phyloP scores from a whole-genome alignment of 2,797 vertebrate genomes.

The Cetoscarus ocellatus region DNA sequence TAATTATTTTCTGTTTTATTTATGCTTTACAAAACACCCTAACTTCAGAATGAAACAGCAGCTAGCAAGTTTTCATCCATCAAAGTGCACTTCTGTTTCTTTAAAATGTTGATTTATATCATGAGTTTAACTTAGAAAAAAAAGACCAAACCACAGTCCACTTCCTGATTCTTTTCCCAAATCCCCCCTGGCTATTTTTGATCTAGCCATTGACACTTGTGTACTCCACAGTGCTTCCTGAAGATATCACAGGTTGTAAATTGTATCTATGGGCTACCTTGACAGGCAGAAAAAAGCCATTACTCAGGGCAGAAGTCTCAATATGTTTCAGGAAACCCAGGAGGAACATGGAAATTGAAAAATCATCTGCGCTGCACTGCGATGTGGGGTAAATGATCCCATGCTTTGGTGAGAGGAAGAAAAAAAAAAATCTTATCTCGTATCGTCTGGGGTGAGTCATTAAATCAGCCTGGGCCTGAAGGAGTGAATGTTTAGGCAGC shows the following conservation, averaged over 20 bases:
- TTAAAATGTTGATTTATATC: too few relatives aligned
- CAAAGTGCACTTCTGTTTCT: too few relatives aligned
- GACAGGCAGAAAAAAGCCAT: constrained; percentile 59
- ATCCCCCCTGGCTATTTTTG: constrained; percentile 35
- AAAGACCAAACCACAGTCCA: neutral
- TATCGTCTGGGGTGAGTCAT: constrained; percentile 48
- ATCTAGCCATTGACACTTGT: constrained; percentile 51
- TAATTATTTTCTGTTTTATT: too few relatives aligned
- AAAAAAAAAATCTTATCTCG: constrained; percentile 31
- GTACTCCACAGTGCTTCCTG: constrained; percentile 46
- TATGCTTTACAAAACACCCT: too few relatives aligned
- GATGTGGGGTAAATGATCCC: constrained; percentile 70
- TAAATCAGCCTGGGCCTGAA: constrained; percentile 36
- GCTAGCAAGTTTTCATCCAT: too few relatives aligned
- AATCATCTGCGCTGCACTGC: constrained; percentile 49
- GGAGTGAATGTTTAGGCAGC: constrained; percentile 50
- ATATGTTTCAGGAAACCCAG: constrained; percentile 67
- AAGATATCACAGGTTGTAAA: constrained; percentile 59
- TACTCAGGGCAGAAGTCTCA: constrained; percentile 67
- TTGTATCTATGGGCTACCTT: constrained; percentile 58
- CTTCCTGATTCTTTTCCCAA: constrained; percentile 6
- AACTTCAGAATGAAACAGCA: too few relatives aligned
- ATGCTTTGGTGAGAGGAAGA: constrained; percentile 42
- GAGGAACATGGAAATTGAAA: constrained; percentile 74
- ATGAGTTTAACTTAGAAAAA: too few relatives aligned